Base-by-base conservation (phyloP, 2,797 vertebrate genomes). In the Chelidonichthys spinosus region DNA sequence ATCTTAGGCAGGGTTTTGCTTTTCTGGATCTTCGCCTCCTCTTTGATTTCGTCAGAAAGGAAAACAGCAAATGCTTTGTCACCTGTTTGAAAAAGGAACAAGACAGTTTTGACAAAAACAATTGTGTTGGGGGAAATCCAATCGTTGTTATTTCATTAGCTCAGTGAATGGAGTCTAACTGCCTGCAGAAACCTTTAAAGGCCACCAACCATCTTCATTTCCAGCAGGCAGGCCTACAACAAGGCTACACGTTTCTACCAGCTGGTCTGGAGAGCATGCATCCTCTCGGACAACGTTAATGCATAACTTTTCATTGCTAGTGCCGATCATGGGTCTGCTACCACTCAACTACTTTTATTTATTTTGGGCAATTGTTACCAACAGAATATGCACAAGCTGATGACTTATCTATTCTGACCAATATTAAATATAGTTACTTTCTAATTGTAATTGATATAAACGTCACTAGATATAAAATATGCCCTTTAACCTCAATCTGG, bases 1-100 rank as follows among this genome's bases (percentile, higher is more conserved):
- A 99, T 93, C 84, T 98, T 97, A 6, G 98, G 98, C 74, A 99
- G 94, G 0, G 80, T 84, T 25, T 95, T 95, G 75, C 82, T 95
- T 63, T 99, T 99, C 93, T 98, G 96, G 85, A 99, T 96, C 88
- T 98, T 99, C 87, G 77, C 96, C 88, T 99, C 98, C 79, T 99
- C 97, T 82, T 97, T 93, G 86, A 99, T 96, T 92, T 99, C 98
- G 56, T 99, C 98, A 0, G 69, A 87, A 79, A 99, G 90, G 78
- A 99, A 99, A 58, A 96, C 95, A 0, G 93, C 94, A 80, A 99
- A 98, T 0, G 96, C 96, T 93, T 97, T 98, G 92, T 99, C 98
- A 1, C 98, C 98, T 99, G 69, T 39, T 68, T 1, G 6, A 58
- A 62, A 59, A 62, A 64, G 36, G 1, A 47, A 39, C 7, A 2